Evolutionary conservation across 2,888 invertebrate species (phyloP).

Genomic region (Sphecodes monilicornis): DNA sequence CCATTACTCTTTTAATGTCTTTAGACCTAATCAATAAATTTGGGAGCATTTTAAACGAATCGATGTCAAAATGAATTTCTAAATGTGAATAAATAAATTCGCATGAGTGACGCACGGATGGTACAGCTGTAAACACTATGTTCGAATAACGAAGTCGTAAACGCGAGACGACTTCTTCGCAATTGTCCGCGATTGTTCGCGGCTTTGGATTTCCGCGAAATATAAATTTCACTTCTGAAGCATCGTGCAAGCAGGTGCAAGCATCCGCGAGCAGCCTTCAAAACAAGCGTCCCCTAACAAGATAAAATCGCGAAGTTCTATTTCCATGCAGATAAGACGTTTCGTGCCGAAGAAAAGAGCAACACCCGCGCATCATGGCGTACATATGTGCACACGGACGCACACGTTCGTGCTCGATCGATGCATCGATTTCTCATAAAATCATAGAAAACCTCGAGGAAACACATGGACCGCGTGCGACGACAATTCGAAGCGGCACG

Average conservation of each 20-base stretch:
- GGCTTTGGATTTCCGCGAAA: not conserved
- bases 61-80: not conserved
- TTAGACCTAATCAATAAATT: too few species aligned
- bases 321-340: slow-evolving; percentile 22
- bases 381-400: not conserved
- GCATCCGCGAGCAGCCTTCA: not conserved
- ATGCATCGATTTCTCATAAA: slow-evolving; percentile 45
- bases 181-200: not conserved
- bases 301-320: slow-evolving; percentile 9
- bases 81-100: not conserved
- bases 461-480: not conserved
- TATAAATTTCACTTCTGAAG: not conserved
- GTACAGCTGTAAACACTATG: not conserved
- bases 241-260: not conserved
- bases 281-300: slow-evolving; percentile 13
- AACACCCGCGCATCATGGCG: not conserved
- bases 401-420: slow-evolving; percentile 12
- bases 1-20: too few species aligned
- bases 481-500: slow-evolving; percentile 22
- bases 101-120: not conserved
- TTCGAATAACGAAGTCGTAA: not conserved
- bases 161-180: not conserved
- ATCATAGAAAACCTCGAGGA: slow-evolving; percentile 31
- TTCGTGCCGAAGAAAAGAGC: not conserved
- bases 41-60: too few species aligned